These are phyloP conservation scores for Pseudachorutes palmiensis DNA, from an alignment of 1,140 invertebrate genomes.

Conservation along the genomic window DNA sequence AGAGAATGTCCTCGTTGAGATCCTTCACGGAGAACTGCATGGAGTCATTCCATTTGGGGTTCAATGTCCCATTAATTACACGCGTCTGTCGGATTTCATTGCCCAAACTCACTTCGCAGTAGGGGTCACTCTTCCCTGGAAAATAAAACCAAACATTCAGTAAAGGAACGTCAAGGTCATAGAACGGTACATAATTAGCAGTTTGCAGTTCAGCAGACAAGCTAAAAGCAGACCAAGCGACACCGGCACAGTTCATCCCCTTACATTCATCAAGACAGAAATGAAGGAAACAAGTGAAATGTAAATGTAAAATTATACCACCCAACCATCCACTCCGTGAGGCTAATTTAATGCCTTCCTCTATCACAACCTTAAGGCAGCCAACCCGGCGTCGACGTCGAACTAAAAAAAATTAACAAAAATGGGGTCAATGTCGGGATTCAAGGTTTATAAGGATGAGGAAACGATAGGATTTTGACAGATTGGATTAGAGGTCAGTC, in stretches of 20 bases:
- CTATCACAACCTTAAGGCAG: slow-evolving; percentile 44
- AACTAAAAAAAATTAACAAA: slow-evolving; percentile 43
- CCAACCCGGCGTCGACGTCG: slow-evolving; percentile 45
- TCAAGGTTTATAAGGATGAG: too few relatives aligned
- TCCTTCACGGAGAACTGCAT: slow-evolving; percentile 75
- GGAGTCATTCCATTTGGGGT: slow-evolving; percentile 68
- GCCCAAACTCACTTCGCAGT: slow-evolving; percentile 71
- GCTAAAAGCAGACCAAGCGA: neutral
- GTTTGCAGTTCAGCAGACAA: slow-evolving; percentile 5
- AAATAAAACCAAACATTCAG: slow-evolving; percentile 24
- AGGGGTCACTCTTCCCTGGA: slow-evolving; percentile 55
- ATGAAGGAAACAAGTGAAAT: neutral
- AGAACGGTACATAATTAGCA: neutral
- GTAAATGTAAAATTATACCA: slow-evolving; percentile 8
- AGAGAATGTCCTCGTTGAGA: slow-evolving; percentile 62
- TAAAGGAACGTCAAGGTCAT: neutral
- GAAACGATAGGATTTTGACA: too few relatives aligned
- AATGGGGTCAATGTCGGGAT: too few relatives aligned
- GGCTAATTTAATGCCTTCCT: slow-evolving; percentile 37
- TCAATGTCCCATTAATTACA: slow-evolving; percentile 52
- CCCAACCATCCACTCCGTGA: slow-evolving; percentile 14
- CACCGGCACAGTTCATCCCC: neutral
- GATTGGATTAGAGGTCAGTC: too few relatives aligned
- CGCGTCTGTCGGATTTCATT: slow-evolving; percentile 64
- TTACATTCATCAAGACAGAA: neutral